These are phyloP conservation scores for Triplophysa yarkandensis DNA, from an alignment of 2,797 vertebrate species.

Conservation along the genomic window DNA sequence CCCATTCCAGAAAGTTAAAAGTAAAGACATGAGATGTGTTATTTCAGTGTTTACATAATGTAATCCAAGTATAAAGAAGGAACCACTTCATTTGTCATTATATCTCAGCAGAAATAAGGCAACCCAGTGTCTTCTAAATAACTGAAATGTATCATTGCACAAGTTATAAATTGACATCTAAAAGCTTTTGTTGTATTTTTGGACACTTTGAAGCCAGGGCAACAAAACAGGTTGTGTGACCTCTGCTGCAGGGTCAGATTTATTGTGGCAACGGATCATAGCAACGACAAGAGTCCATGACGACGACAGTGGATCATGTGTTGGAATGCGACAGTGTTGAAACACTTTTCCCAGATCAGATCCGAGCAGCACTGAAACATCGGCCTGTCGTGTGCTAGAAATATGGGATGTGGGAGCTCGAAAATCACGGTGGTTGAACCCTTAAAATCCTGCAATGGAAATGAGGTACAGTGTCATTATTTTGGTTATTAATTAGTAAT, in stretches of 20 bases:
- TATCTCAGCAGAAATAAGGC: too few relatives aligned
- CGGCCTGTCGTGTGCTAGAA: neutral
- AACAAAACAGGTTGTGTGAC: constrained; percentile 31
- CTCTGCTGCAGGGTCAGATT: constrained; percentile 67
- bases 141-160: neutral
- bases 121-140: too few relatives aligned
- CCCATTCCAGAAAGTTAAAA: too few relatives aligned
- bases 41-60: too few relatives aligned
- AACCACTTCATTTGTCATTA: too few relatives aligned
- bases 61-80: too few relatives aligned
- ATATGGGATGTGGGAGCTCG: constrained; percentile 75
- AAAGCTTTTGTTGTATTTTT: constrained; percentile 9
- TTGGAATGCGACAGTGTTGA: constrained; percentile 66
- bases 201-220: neutral
- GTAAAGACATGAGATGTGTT: too few relatives aligned
- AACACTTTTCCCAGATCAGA: constrained; percentile 18
- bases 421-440: constrained; percentile 62
- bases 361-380: neutral
- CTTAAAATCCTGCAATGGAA: constrained; percentile 45
- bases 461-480: constrained; percentile 62
- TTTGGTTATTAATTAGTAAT: neutral
- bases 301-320: constrained; percentile 56
- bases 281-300: constrained; percentile 67
- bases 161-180: neutral
- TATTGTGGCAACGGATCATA: constrained; percentile 81